Evolutionary conservation across 2,888 invertebrate species (phyloP).

Genomic region (Eugnorisma glareosa): DNA sequence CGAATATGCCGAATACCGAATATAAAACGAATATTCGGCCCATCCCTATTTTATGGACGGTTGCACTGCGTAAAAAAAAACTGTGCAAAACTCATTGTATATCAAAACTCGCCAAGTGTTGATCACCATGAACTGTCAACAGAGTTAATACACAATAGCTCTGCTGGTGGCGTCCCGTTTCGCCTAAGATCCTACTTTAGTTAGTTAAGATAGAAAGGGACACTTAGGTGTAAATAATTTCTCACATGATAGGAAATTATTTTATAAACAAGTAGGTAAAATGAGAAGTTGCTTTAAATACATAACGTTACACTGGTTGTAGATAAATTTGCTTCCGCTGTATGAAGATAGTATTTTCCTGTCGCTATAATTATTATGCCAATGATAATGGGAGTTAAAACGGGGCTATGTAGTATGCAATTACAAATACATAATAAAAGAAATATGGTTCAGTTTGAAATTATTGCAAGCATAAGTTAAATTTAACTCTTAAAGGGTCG

Average conservation of each 20-base stretch:
- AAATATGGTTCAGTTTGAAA: background rate
- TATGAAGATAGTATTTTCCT: conserved; percentile 41
- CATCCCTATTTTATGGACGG: too few relatives aligned
- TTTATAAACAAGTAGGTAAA: background rate
- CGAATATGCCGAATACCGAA: too few relatives aligned
- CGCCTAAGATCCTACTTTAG: background rate
- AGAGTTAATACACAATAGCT: too few relatives aligned
- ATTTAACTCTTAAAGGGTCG: conserved; percentile 59
- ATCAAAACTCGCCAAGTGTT: too few relatives aligned
- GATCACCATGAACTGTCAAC: too few relatives aligned
- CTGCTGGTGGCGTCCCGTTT: background rate
- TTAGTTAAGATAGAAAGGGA: background rate
- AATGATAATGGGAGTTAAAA: conserved; percentile 17
- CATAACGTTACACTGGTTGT: background rate
- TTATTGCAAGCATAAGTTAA: conserved; percentile 11
- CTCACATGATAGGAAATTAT: background rate
- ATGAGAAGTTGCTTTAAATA: background rate
- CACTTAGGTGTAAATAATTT: background rate
- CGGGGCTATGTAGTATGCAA: background rate
- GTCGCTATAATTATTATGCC: conserved; percentile 24
- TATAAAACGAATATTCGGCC: too few relatives aligned
- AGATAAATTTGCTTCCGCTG: conserved; percentile 44
- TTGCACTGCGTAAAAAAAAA: too few relatives aligned
- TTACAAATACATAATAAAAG: background rate
- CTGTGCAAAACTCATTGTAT: too few relatives aligned